Evolutionary conservation across 2,113 vertebrate genomes (phyloP).

Genomic region (Aegotheles bennettii): DNA sequence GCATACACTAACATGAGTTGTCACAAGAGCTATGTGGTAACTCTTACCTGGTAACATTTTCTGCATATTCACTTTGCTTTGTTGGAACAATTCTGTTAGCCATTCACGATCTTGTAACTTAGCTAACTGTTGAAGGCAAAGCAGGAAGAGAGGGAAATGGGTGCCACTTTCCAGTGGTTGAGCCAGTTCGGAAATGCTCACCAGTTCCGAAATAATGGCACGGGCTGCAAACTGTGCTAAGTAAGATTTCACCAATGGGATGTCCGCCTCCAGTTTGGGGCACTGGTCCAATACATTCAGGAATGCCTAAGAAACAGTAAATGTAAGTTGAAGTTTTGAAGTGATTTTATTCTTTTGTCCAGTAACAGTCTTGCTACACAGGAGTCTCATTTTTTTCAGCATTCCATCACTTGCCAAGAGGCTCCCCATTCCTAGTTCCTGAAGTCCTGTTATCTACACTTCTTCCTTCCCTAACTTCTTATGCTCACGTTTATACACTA

Average conservation of each 20-base stretch:
- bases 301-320: constrained; percentile 79
- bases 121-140: constrained; percentile 95
- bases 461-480: background rate
- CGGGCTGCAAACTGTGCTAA: constrained; percentile 96
- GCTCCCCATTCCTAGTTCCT: background rate
- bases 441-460: background rate
- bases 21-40: background rate
- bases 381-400: background rate
- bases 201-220: constrained; percentile 92
- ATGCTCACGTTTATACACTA: rapidly evolving
- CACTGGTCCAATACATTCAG: constrained; percentile 95
- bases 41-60: constrained; percentile 97
- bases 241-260: constrained; percentile 97
- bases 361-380: rapidly evolving
- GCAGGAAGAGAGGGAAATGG: constrained; percentile 97
- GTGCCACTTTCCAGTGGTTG: constrained; percentile 97
- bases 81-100: constrained; percentile 96
- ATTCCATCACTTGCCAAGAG: background rate
- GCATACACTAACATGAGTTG: background rate
- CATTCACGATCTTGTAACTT: constrained; percentile 95
- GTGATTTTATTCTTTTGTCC: background rate
- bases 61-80: constrained; percentile 99
- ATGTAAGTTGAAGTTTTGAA: background rate
- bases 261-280: constrained; percentile 93
- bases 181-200: constrained; percentile 94